A percentile compares a stretch with the other conserved stretches of the same genome.
Evolutionary conservation across 2,113 vertebrate species (phyloP).

Genomic region (Toxotes jaculatrix): DNA sequence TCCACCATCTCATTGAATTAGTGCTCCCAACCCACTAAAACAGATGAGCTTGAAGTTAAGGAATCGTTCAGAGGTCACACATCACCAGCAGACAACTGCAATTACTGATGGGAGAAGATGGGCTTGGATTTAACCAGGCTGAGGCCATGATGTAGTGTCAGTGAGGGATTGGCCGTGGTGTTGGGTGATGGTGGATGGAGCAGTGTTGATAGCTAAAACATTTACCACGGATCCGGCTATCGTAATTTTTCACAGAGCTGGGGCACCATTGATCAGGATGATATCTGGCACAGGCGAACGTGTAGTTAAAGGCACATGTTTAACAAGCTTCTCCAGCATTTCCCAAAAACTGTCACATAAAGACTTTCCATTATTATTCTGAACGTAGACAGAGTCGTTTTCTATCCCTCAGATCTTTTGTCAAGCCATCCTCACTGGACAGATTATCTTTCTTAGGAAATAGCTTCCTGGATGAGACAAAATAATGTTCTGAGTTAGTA

Average conservation of each 20-base stretch:
- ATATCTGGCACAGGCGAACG: constrained; percentile 51
- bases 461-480: constrained; percentile 51
- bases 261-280: constrained; percentile 66
- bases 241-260: constrained; percentile 56
- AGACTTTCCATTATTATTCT: constrained; percentile 69
- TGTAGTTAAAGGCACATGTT: constrained; percentile 73
- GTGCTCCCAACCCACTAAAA: constrained; percentile 2
- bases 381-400: constrained; percentile 62
- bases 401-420: constrained; percentile 65
- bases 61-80: constrained; percentile 51
- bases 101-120: constrained; percentile 55
- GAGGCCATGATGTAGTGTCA: constrained; percentile 41
- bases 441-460: constrained; percentile 53
- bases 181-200: constrained; percentile 46
- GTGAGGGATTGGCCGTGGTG: constrained; percentile 48
- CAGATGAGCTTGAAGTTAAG: constrained; percentile 48
- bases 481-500: constrained; percentile 35
- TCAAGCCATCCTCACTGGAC: constrained; percentile 35
- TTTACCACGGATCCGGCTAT: constrained; percentile 53
- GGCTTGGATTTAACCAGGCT: constrained; percentile 46
- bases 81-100: constrained; percentile 57
- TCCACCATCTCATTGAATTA: constrained; percentile 44
- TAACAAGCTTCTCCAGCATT: constrained; percentile 62
- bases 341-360: constrained; percentile 66
- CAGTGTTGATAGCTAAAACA: constrained; percentile 66